Percentiles rank a stretch among this genome's conserved stretches.
These are phyloP conservation scores for Chelonoidis abingdonii DNA, from an alignment of 2,113 vertebrate species.

Conservation along the genomic window DNA sequence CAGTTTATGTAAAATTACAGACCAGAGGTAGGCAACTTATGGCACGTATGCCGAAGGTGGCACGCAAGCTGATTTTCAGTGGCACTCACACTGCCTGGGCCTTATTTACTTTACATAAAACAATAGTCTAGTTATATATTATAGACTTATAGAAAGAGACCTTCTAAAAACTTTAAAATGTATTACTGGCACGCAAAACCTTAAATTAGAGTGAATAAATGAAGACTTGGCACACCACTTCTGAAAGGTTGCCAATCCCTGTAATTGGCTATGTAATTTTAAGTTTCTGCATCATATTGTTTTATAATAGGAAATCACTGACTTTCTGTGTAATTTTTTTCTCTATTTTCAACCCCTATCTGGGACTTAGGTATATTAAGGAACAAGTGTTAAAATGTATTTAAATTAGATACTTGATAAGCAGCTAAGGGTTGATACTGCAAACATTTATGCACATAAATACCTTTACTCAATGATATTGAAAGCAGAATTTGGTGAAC, in stretches of 20 bases:
- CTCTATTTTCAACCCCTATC: neutral
- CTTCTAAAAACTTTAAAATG: too few relatives aligned
- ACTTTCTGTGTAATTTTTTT: constrained; percentile 3
- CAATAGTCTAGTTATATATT: too few relatives aligned
- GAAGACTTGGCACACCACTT: too few relatives aligned
- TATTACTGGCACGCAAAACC: too few relatives aligned
- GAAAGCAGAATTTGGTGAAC: neutral
- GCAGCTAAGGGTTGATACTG: neutral
- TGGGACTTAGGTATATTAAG: neutral
- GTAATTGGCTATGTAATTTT: constrained; percentile 1
- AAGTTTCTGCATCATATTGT: neutral
- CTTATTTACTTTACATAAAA: too few relatives aligned
- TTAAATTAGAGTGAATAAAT: too few relatives aligned
- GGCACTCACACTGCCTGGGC: too few relatives aligned
- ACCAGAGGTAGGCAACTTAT: neutral
- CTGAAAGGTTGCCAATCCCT: too few relatives aligned
- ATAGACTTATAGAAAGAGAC: too few relatives aligned
- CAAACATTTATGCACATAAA: neutral
- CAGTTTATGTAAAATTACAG: neutral
- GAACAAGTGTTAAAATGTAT: neutral
- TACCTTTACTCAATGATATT: neutral
- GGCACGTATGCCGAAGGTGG: too few relatives aligned
- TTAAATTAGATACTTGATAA: neutral
- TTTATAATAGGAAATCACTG: neutral
- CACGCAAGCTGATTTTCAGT: too few relatives aligned